Evolutionary conservation across 1,140 invertebrate species (phyloP).

Genomic region (Stratiolaelaps scimitus): DNA sequence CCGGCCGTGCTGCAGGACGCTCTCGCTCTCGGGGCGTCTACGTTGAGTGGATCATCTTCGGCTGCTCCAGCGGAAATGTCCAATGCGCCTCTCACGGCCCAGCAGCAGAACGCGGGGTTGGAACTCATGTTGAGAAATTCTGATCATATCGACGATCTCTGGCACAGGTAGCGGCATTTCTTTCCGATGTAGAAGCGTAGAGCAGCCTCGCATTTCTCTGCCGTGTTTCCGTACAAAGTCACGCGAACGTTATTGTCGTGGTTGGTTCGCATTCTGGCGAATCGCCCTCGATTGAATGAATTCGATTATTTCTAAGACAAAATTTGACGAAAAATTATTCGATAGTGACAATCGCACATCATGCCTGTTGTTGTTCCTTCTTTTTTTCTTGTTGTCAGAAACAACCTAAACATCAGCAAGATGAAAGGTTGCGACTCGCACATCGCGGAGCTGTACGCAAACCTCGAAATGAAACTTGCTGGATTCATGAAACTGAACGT

Average conservation of each 20-base stretch:
- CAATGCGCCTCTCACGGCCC: neutral
- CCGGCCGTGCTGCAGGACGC: conserved; percentile 10
- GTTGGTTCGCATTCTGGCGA: too few relatives aligned
- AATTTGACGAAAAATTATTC: too few relatives aligned
- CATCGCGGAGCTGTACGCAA: conserved; percentile 21
- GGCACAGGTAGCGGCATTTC: neutral
- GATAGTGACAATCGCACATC: too few relatives aligned
- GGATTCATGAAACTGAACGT: neutral
- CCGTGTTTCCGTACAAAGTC: too few relatives aligned
- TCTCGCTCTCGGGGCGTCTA: conserved; percentile 2
- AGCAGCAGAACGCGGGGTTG: neutral
- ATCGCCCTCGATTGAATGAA: too few relatives aligned
- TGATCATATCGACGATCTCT: conserved; percentile 18
- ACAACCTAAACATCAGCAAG: neutral
- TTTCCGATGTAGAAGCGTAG: too few relatives aligned
- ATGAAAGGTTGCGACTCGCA: conserved; percentile 8
- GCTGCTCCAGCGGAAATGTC: neutral
- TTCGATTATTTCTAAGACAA: too few relatives aligned
- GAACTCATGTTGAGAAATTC: neutral
- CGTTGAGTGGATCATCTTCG: too few relatives aligned
- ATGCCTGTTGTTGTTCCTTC: too few relatives aligned
- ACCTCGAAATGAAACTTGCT: neutral
- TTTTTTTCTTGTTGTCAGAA: too few relatives aligned
- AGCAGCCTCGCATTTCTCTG: too few relatives aligned
- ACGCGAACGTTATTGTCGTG: too few relatives aligned